These are phyloP conservation scores for Upupa epops DNA, from an alignment of 2,113 vertebrate species.

Conservation along the genomic window DNA sequence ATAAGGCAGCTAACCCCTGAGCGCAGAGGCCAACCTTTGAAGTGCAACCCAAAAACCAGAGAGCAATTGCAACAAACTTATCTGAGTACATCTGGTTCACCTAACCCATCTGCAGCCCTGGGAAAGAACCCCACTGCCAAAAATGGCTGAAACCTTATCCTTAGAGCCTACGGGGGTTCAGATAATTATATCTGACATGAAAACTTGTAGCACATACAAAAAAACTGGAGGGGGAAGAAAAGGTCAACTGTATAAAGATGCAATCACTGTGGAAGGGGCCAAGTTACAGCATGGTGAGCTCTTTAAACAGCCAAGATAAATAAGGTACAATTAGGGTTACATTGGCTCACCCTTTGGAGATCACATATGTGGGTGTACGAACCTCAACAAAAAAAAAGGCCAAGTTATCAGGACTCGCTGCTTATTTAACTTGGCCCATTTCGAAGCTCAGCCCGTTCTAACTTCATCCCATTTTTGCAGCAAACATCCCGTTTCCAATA, in stretches of 20 bases:
- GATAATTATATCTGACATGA: conserved; percentile 69
- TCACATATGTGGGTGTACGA: conserved; percentile 42
- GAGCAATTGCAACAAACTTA: conserved; percentile 55
- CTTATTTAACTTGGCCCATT: conserved; percentile 65
- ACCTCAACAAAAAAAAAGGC: neutral
- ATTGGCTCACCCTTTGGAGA: conserved; percentile 57
- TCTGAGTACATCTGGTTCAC: conserved; percentile 65
- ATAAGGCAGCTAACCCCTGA: conserved; percentile 17
- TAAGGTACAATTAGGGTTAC: conserved; percentile 60
- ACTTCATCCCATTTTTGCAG: conserved; percentile 40
- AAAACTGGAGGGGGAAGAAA: conserved; percentile 57
- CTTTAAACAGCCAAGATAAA: conserved; percentile 61
- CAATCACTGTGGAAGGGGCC: conserved; percentile 48
- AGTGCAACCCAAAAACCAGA: conserved; percentile 38
- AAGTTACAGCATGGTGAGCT: conserved; percentile 60
- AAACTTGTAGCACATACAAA: conserved; percentile 67
- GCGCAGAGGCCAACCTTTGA: conserved; percentile 27
- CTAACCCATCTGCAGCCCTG: conserved; percentile 60
- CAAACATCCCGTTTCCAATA: conserved; percentile 38
- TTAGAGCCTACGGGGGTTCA: conserved; percentile 63
- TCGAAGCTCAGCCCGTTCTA: conserved; percentile 31
- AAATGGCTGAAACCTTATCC: conserved; percentile 68
- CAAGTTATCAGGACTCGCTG: conserved; percentile 35
- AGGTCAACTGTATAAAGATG: conserved; percentile 67
- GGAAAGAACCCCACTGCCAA: conserved; percentile 63